A percentile compares a stretch with the other conserved stretches of the same genome.
Evolutionary conservation across 1,140 invertebrate species (phyloP).

Genomic region (Saxidomus purpurata): DNA sequence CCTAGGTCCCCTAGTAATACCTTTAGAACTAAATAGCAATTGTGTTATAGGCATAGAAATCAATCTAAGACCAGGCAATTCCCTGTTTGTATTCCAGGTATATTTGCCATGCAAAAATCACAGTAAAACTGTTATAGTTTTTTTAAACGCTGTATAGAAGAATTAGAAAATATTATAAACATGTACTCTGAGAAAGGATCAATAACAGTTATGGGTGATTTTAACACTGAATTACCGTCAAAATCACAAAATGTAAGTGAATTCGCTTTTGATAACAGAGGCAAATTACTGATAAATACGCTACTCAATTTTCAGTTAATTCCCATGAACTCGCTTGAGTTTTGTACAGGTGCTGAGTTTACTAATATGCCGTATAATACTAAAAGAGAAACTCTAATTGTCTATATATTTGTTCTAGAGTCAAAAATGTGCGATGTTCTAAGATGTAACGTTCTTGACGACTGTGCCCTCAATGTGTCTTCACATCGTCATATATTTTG

Average conservation of each 20-base stretch:
- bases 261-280: not conserved
- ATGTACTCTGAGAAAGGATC: not conserved
- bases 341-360: not conserved
- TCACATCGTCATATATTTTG: not conserved
- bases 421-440: not conserved
- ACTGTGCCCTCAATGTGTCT: not conserved
- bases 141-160: no score
- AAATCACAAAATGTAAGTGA: not conserved
- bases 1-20: no score
- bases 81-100: not conserved
- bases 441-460: not conserved
- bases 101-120: constrained; percentile 16
- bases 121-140: no score
- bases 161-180: not conserved
- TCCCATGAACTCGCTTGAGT: not conserved
- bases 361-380: not conserved
- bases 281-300: not conserved
- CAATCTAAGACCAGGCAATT: not conserved
- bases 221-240: not conserved
- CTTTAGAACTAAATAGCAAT: no score
- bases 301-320: not conserved
- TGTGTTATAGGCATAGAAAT: not conserved
- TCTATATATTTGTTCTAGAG: not conserved
- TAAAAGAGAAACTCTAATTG: not conserved
- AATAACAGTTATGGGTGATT: not conserved